Evolutionary conservation across 1,140 invertebrate species (phyloP).

Genomic region (Ceratosolen solmsi): DNA sequence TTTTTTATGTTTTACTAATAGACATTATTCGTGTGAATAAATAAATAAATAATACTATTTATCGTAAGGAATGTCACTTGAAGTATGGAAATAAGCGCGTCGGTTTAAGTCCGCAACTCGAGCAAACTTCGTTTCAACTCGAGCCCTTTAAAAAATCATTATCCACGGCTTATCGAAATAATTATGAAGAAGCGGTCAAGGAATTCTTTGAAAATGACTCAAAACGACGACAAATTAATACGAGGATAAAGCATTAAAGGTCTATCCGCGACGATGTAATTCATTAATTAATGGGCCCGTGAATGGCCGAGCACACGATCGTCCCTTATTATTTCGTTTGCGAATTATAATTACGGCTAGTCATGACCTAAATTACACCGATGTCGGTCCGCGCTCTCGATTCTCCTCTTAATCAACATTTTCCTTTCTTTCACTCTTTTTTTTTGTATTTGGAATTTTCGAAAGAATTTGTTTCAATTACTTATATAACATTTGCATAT

Average conservation of each 20-base stretch:
- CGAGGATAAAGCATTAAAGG: background rate
- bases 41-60: slow-evolving; percentile 26
- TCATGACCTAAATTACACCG: slow-evolving; percentile 20
- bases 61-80: slow-evolving; percentile 1
- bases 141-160: no score
- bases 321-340: slow-evolving; percentile 53
- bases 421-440: no score
- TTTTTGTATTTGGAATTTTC: no score
- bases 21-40: background rate
- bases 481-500: slow-evolving; percentile 60
- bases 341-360: slow-evolving; percentile 20
- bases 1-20: background rate
- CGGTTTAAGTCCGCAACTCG: no score
- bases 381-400: background rate
- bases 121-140: no score
- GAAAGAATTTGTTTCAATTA: slow-evolving; percentile 59
- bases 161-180: background rate
- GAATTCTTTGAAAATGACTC: background rate
- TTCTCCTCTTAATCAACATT: slow-evolving; percentile 7
- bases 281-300: slow-evolving; percentile 42
- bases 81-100: background rate
- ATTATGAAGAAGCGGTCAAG: background rate
- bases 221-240: background rate
- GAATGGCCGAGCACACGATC: slow-evolving; percentile 57
- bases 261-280: background rate